phyloP scores from a whole-genome alignment of 2,797 vertebrate species.

The Octomys mimax region DNA sequence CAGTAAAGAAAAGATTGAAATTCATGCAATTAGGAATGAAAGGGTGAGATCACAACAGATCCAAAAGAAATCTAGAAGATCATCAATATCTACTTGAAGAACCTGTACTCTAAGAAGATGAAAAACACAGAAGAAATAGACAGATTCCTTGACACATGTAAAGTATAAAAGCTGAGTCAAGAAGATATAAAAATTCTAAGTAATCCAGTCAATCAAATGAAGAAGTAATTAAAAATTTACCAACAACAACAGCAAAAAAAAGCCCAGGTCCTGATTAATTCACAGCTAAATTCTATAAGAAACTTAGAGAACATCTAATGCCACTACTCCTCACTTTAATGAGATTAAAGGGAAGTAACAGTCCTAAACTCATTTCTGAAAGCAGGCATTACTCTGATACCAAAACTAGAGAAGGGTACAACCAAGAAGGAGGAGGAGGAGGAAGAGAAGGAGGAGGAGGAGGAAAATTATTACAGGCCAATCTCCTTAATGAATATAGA shows the following conservation, averaged over 20 bases:
- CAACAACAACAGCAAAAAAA: no score
- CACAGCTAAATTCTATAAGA: neutral
- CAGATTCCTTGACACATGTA: neutral
- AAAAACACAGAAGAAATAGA: neutral
- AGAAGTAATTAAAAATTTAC: neutral
- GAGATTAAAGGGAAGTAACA: neutral
- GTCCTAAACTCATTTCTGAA: neutral
- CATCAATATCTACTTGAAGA: neutral
- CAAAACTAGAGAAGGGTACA: neutral
- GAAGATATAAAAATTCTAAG: neutral
- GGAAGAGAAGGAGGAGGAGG: no score
- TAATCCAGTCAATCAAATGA: neutral
- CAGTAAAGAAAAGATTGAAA: neutral
- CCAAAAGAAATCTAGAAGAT: neutral
- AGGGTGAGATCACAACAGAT: neutral
- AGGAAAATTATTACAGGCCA: neutral
- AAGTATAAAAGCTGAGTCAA: neutral
- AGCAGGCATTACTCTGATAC: neutral
- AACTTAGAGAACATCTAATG: neutral
- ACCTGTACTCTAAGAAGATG: neutral
- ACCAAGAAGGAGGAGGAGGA: neutral
- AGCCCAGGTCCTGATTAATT: neutral
- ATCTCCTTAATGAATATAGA: neutral
- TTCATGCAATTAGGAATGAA: neutral
- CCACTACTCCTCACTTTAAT: neutral